A percentile compares a stretch with the other conserved stretches of the same genome.
These are phyloP conservation scores for Apamea epomidion DNA, from an alignment of 2,888 invertebrate genomes.

Conservation along the genomic window DNA sequence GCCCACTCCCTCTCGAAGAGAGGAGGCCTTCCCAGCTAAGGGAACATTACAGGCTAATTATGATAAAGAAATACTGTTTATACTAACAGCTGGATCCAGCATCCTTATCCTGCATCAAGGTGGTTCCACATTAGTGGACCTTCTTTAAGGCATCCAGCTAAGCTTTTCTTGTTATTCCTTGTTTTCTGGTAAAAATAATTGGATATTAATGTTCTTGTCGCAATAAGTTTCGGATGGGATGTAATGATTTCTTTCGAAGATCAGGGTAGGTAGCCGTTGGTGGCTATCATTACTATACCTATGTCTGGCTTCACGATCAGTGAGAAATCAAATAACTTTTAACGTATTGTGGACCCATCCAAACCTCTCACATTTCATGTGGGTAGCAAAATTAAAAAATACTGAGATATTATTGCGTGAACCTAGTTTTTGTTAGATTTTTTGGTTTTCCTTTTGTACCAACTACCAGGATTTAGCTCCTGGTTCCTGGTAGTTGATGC, in stretches of 20 bases:
- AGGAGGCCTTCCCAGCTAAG: background rate
- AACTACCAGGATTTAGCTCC: background rate
- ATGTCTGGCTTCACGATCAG: background rate
- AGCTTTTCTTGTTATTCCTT: background rate
- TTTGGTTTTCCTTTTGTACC: background rate
- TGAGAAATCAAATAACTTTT: background rate
- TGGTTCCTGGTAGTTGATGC: background rate
- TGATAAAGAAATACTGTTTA: background rate
- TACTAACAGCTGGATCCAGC: background rate
- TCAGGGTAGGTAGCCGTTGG: background rate
- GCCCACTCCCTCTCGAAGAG: background rate
- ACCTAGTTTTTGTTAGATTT: background rate
- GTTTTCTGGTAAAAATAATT: background rate
- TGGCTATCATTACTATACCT: background rate
- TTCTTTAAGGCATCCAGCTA: background rate
- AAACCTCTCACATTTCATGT: background rate
- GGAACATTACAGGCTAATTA: background rate
- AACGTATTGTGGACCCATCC: background rate
- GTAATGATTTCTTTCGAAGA: background rate
- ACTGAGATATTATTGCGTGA: background rate
- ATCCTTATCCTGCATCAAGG: too few relatives aligned
- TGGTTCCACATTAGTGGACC: background rate
- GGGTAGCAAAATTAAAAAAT: background rate
- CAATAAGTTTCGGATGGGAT: background rate
- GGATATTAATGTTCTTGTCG: background rate